Evolutionary conservation across 1,140 invertebrate genomes (phyloP), one percentile per base, ranked within the genome.

Genomic region (Drosophila quadrilineata): DNA sequence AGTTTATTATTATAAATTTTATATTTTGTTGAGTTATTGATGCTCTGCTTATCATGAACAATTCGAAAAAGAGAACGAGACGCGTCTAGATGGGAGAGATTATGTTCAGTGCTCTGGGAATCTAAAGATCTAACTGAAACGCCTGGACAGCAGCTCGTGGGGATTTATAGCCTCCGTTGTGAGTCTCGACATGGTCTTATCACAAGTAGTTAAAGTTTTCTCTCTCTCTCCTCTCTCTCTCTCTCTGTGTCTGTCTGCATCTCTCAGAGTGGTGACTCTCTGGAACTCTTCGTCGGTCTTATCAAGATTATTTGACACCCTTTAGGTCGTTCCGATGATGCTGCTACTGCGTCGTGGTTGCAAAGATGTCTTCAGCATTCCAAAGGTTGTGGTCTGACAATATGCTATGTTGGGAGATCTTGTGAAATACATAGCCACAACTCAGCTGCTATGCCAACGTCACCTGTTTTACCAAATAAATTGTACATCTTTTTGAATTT

Each of bases 111-210:
- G 35, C 17, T 46, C 17, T 45, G 62, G 36, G 28, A 73, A 66
- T 64, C 31, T 45, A 40, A 33, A 82, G 67, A 79, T 79, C 62
- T 35, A 66, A 82, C 64, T 82, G 57, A 82, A 73, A 72, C 53
- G 59, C 24, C 53, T 54, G 3, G 21, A n/a, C 43, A 16, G 29
- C 35, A 36, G 35, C 69, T 43, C 48, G 64, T 38, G 16, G 3
- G 6, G 28, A 59, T 85, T 82, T 82, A 82, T 82, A 82, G 68
- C 52, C n/a, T n/a, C n/a, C n/a, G n/a, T n/a, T n/a, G n/a, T n/a
- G n/a, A n/a, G n/a, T n/a, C n/a, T n/a, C n/a, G n/a, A n/a, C n/a
- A n/a, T n/a, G n/a, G n/a, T n/a, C n/a, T n/a, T n/a, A n/a, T n/a
- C n/a, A n/a, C n/a, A n/a, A n/a, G 36, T 21, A 40, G 21, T 8